Evolutionary conservation across 2,888 invertebrate species (phyloP), one percentile per base, ranked within the genome.

Genomic region (Pilophorus perplexus): DNA sequence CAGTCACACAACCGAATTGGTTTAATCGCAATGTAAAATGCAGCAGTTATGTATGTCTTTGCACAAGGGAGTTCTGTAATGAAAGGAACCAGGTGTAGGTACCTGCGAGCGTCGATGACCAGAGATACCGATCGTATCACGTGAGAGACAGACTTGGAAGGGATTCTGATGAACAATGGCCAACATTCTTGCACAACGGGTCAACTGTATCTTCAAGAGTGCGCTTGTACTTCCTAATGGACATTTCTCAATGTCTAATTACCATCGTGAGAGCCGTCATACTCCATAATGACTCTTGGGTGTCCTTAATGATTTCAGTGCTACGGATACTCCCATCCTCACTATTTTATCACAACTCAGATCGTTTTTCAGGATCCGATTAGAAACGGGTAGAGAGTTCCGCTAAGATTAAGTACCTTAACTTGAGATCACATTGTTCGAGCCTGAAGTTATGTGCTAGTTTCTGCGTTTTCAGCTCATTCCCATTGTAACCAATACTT

Each of bases 201-300:
- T 52, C 28, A 18, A 52, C 18, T 33, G 12, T 12, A 33, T 20
- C 52, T 28, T 28, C 52, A 25, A 52, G 46, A 42, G 10, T 2
- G 5, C 20, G 52, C 52, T 52, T 27, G 27, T 18, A 52, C 52
- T 52, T 52, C 52, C 52, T 52, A 52, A 52, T 52, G 52, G 28
- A 52, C 52, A 52, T 52, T 52, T 52, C 52, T 52, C 28, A 28
- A 28, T 25, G 52, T 25, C 52, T 52, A 52, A 52, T 52, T 52
- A 52, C 52, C 2, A 16, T 52, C 52, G 52, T 52, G 52, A 52
- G 52, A 52, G 28, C 28, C 28, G 25, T 25, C 28, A 14, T 28
- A 52, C 48, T 50, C 5, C 8, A 8, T 52, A 52, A 52, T 52
- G 52, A 52, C 52, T 14, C 52, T 3, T 28, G 28, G 10, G 20